Conservation (phyloP, 1,140 invertebrate species). For the Solenopsis invicta region DNA sequence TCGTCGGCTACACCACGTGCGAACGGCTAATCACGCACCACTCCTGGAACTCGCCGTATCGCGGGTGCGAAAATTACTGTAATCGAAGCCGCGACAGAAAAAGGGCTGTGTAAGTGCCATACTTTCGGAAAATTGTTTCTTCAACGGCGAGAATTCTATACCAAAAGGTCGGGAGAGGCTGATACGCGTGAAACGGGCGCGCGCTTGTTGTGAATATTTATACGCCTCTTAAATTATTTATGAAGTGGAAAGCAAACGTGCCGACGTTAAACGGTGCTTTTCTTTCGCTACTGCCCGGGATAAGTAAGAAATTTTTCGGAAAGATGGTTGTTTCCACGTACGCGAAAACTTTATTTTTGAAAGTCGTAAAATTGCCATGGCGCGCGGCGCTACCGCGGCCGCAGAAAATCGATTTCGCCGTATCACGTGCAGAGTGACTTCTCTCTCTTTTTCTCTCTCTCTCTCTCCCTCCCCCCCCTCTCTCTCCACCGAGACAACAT, state of each 20-base stretch:
- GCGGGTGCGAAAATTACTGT: slow-evolving; percentile 55
- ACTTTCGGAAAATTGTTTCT: slow-evolving; percentile 56
- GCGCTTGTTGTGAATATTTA: slow-evolving; percentile 38
- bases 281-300: background rate
- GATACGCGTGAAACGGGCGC: background rate
- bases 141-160: slow-evolving; percentile 29
- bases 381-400: background rate
- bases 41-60: slow-evolving; percentile 28
- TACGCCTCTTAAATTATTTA: slow-evolving; percentile 48
- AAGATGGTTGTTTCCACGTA: slow-evolving; percentile 6
- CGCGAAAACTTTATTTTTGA: background rate
- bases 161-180: background rate
- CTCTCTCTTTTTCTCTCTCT: slow-evolving; percentile 19
- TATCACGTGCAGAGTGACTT: slow-evolving; percentile 1
- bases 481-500: slow-evolving; percentile 28
- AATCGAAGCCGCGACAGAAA: slow-evolving; percentile 42
- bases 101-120: slow-evolving; percentile 45
- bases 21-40: slow-evolving; percentile 37
- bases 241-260: slow-evolving; percentile 9
- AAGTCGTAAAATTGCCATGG: background rate
- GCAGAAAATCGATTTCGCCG: slow-evolving; percentile 16
- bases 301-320: background rate
- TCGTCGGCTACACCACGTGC: slow-evolving; percentile 6
- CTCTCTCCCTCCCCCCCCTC: too few relatives aligned
- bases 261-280: slow-evolving; percentile 7